Base-by-base conservation (phyloP, 2,888 invertebrate species). In the Drosophila siamana region DNA sequence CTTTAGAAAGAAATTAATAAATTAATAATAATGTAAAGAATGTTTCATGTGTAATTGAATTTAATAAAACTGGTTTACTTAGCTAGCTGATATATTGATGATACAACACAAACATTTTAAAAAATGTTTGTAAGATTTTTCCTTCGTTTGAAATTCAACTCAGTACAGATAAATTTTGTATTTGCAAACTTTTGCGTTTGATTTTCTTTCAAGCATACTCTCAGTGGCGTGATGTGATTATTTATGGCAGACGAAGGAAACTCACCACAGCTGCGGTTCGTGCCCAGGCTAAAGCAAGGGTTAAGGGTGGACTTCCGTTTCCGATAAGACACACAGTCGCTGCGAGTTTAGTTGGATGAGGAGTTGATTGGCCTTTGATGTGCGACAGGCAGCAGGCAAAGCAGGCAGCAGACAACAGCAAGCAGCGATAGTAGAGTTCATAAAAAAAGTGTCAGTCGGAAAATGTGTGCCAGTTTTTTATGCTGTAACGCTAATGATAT, bases 301-400 rank as follows among this genome's bases (percentile, higher is more conserved):
- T 43, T 48, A 64, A 73, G 74, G 75, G 74, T 78, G 73, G 52
- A 84, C 72, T 85, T 88, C 86, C 84, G 84, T 48, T 85, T 83
- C 84, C 87, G 84, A 86, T 88, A 73, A 87, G 82, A 81, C 69
- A 56, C 66, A 67, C 54, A 28, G 47, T 28, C 36, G 24, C 5
- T 33, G 22, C 13, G 30, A 54, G 68, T 55, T 48, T 48, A 30
- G 36, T 52, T 55, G 40, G 59, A 70, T 54, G 13, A 33, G 13
- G 73, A 78, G 86, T 88, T 86, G 74, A 86, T 69, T 88, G 88
- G 80, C 82, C 89, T 89, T 86, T 88, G 88, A 86, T 86, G 86
- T 88, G 79, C 40, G 57, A 24, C 54, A 64, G 61, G 38, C 65
- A 63, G 54, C 13, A 30, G 36, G 13, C 36, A n/a, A n/a, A 33